Conservation (phyloP, 37 sponge, comb jelly and placozoan genomes). For the Hormiphora californensis region DNA sequence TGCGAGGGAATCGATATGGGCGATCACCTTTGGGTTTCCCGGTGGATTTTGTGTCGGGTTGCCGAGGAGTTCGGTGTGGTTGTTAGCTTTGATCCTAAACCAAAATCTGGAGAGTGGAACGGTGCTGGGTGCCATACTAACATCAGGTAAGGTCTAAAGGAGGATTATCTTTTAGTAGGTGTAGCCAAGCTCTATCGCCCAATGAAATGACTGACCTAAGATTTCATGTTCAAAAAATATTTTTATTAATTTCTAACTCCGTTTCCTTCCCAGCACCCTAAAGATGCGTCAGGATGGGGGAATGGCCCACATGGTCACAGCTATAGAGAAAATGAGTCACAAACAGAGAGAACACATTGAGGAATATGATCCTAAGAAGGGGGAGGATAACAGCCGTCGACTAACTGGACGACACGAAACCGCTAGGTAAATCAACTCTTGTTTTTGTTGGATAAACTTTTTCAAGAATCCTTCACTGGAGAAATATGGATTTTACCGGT, state of each 20-base stretch:
- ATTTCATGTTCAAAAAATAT: too few relatives aligned
- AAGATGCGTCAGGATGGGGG: slow-evolving; percentile 81
- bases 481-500: too few relatives aligned
- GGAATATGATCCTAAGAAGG: slow-evolving; percentile 76
- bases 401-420: slow-evolving; percentile 93
- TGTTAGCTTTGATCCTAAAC: slow-evolving; percentile 59
- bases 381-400: slow-evolving; percentile 83
- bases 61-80: slow-evolving; percentile 56
- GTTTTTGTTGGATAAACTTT: too few relatives aligned
- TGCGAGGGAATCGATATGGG: slow-evolving; percentile 61
- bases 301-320: slow-evolving; percentile 64
- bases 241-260: too few relatives aligned
- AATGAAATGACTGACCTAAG: too few relatives aligned
- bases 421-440: too few relatives aligned
- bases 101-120: slow-evolving; percentile 59
- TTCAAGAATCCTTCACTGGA: too few relatives aligned
- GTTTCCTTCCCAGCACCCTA: slow-evolving; percentile 73
- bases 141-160: slow-evolving; percentile 8
- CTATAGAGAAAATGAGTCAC: slow-evolving; percentile 68
- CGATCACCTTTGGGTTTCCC: slow-evolving; percentile 60
- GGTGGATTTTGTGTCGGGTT: slow-evolving; percentile 56
- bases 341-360: slow-evolving; percentile 77
- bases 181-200: too few relatives aligned
- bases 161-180: too few relatives aligned
- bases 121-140: slow-evolving; percentile 61